Base-by-base conservation (phyloP, 2,113 vertebrate species). In the Rhea pennata region DNA sequence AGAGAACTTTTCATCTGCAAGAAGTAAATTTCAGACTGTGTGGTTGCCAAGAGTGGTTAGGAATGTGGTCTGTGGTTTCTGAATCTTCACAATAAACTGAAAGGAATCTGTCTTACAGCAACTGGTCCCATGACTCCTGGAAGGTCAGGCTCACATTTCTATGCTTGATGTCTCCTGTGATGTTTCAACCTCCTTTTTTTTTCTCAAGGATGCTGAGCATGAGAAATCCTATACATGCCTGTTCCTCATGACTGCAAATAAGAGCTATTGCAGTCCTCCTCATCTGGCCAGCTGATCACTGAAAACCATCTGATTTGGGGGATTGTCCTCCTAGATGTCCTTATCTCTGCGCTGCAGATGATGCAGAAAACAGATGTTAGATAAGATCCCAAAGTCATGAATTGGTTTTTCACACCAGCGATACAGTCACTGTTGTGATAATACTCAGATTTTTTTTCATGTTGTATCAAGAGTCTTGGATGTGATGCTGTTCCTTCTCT, bases 51-150 rank as follows among this genome's bases (percentile, higher is more conserved):
- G 75, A 91, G 84, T 26, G 82, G 74, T 94, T 87, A 74, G 82
- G 87, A 97, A 96, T 81, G 92, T 85, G 90, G 89, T 84, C 75
- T 90, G 95, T 95, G 95, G 94, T 94, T 96, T 95, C 62, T 88
- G 82, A 84, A 80, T 88, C 87, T 51, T 96, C 78, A 51, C 54
- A 90, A 59, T 66, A 84, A 88, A 80, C 58, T 20, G 46, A 50
- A 88, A 91, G 76, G 95, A 97, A 94, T 97, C 75, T 96, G 67
- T 64, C 75, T 85, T 31, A 42, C 74, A 94, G 44, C 85, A 96
- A 69, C 85, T 84, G 85, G 27, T 42, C 76, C 2, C 7, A 17
- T 77, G 85, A 69, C 75, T 96, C 48, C 65, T 6, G 2, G 42
- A 94, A 95, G 92, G 83, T 94, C 92, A 90, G 79, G 46, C 79